These are phyloP conservation scores for Clamator glandarius DNA, from an alignment of 2,797 vertebrate species.

Conservation along the genomic window DNA sequence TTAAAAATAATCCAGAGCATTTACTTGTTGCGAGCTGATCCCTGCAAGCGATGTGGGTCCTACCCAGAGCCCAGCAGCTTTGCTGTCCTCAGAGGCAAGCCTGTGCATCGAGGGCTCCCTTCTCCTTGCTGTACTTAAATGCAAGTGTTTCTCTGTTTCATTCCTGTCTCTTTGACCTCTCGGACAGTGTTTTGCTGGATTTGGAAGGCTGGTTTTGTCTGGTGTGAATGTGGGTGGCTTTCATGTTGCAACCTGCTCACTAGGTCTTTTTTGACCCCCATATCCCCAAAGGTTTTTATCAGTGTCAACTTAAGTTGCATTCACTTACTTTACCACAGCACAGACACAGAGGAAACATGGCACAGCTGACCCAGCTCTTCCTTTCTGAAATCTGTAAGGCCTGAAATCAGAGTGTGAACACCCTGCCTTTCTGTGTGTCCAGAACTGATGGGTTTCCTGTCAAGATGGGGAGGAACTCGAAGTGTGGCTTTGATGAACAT, in stretches of 20 bases:
- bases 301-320: fast-evolving
- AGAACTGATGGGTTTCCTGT: neutral
- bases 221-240: neutral
- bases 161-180: neutral
- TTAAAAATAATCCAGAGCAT: constrained; percentile 11
- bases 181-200: neutral
- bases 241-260: neutral
- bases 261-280: neutral
- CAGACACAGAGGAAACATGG: neutral
- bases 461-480: neutral
- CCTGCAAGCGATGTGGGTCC: fast-evolving
- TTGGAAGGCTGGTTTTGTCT: neutral
- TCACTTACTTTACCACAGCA: neutral
- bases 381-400: neutral
- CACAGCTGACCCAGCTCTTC: fast-evolving
- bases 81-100: neutral
- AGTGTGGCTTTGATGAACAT: neutral
- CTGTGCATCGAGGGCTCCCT: fast-evolving
- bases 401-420: neutral
- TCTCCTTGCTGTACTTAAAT: neutral
- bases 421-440: neutral
- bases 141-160: neutral
- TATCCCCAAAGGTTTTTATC: neutral
- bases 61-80: neutral
- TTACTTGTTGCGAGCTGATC: neutral